Evolutionary conservation across 23 tunicate genomes (phyloP), one percentile per base, ranked within the genome.

Genomic region (Styela clava): DNA sequence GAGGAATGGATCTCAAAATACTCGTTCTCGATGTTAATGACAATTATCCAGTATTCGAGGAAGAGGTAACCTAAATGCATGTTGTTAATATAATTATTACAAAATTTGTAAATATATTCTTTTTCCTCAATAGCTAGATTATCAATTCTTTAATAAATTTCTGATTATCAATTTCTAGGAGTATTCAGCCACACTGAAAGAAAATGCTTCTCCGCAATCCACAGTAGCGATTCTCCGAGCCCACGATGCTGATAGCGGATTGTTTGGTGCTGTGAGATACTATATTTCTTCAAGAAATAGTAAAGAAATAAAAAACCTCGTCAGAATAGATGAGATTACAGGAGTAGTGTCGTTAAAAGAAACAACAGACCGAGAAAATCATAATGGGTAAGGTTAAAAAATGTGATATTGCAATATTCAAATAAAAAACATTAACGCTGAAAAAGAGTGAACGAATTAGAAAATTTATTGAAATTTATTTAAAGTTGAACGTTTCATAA

Each of bases 181-280:
- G 5, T 73, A 35, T 35, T 29, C 72, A 2, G 33, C 73, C 24
- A 73, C 62, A 63, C 62, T 83, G 71, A 52, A 64, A 32, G 86
- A 83, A 51, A 83, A 73, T 27, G 73, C 21, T 24, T 27, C 65
- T 9, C 85, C 78, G n/a, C 85, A 69, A 3, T 62, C 51, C 7
- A 67, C 73, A 20, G 79, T 88, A 27, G 65, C 94, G 31, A 79
- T 74, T 1, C 87, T 88, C 18, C 78, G 77, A n/a, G 94, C 94
- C 23, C 74, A 73, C 61, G 94, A 88, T 67, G 61, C 35, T 9
- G 94, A 88, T 81, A 84, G 82, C 87, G 74, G 78, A 7, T 22
- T 25, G 32, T 79, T 79, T 81, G 88, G 94, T 3, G 61, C 79
- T 35, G 62, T 88, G 2, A 83, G 85, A 22, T 88, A 88, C 64